Evolutionary conservation across 1,140 invertebrate species (phyloP), one percentile per base, ranked within the genome.

Genomic region (Rhopalosiphum padi): DNA sequence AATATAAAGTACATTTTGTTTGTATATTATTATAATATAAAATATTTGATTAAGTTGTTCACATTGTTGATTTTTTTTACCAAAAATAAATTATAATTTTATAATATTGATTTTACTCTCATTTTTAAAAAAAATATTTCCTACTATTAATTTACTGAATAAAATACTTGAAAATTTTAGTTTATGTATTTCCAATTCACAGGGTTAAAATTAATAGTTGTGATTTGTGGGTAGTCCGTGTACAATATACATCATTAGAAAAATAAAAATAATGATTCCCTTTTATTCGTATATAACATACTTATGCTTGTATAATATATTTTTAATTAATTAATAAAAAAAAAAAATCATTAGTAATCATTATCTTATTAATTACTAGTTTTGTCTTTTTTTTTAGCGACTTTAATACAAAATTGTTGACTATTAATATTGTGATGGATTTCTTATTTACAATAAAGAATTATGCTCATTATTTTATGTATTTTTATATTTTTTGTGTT

Each of bases 11-110:
- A 35, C 41, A 48, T 88, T 48, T 18, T 87, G 23, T 87, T 87
- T 87, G 41, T 88, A 88, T 88, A 88, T 88, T 88, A 88, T 86
- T 30, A 25, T 85, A 41, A 89, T 89, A 89, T 89, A 37, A 51
- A 30, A 48, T 30, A 83, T 37, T 68, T 77, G 41, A 43, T 91
- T 91, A 43, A 91, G 55, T 77, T 90, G 55, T 91, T 91, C 55
- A 77, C 55, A 30, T 82, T 83, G 91, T 92, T 93, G 48, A 53
- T 93, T 93, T 93, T 92, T 93, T 92, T 92, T 93, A 86, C 48
- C 91, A 43, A 86, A 91, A 93, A 93, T 93, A 93, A 93, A 93
- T 43, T 93, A 43, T 93, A 55, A 86, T 93, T 93, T 93, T 93
- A 41, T 93, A 82, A n/a, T 91, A 43, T 46, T 91, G 37, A n/a